Conservation (phyloP, 2,888 invertebrate genomes). For the Bhutanitis thaidina region DNA sequence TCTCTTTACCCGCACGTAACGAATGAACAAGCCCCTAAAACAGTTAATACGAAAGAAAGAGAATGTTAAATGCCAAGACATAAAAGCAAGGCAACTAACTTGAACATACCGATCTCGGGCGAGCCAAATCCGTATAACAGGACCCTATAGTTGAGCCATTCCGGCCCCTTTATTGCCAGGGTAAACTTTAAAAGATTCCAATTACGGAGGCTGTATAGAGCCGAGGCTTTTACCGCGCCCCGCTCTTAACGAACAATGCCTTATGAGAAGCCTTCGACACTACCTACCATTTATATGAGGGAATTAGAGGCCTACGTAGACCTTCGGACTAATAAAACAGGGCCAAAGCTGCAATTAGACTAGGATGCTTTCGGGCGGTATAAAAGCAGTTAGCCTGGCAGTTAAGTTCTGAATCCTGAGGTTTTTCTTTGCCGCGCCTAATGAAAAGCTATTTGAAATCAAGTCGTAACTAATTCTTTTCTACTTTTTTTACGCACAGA, state of each 20-base stretch:
- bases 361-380: constrained; percentile 35
- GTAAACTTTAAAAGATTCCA: constrained; percentile 77
- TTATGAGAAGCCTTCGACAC: constrained; percentile 37
- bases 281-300: constrained; percentile 48
- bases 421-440: constrained; percentile 27
- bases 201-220: constrained; percentile 45
- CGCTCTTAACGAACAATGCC: constrained; percentile 60
- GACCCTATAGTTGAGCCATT: constrained; percentile 30
- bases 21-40: constrained; percentile 13
- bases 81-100: constrained; percentile 16
- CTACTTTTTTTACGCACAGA: too few species aligned
- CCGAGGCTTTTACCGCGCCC: constrained; percentile 46
- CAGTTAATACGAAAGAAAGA: constrained; percentile 11
- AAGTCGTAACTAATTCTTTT: background rate
- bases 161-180: constrained; percentile 55
- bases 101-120: constrained; percentile 3
- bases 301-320: constrained; percentile 53
- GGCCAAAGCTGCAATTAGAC: constrained; percentile 50
- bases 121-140: constrained; percentile 17
- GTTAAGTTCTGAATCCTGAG: constrained; percentile 13
- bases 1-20: background rate
- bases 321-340: constrained; percentile 42
- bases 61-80: constrained; percentile 10
- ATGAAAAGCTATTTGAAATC: constrained; percentile 8
- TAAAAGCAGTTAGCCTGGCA: constrained; percentile 18